phyloP scores from a whole-genome alignment of 2,888 invertebrate genomes.

The Noctua janthina region DNA sequence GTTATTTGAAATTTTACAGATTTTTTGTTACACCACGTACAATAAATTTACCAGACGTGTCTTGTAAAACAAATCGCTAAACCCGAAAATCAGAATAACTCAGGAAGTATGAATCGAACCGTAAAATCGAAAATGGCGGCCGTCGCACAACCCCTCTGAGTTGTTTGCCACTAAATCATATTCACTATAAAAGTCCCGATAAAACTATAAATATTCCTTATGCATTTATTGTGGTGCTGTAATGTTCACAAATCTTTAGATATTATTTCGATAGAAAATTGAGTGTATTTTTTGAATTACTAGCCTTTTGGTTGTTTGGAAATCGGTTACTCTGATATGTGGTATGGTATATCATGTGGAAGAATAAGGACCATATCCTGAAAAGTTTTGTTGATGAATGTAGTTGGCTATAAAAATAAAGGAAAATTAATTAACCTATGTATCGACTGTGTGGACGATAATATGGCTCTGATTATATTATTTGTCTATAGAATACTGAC shows the following conservation, averaged over 20 bases:
- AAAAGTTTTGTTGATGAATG: neutral
- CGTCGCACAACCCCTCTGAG: constrained; percentile 77
- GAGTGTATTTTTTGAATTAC: neutral
- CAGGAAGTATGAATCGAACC: constrained; percentile 78
- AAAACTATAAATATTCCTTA: constrained; percentile 87
- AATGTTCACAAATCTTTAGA: constrained; percentile 79
- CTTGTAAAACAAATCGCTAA: constrained; percentile 46
- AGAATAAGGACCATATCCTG: neutral
- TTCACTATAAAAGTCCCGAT: constrained; percentile 86
- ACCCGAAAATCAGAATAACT: constrained; percentile 73
- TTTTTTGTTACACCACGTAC: neutral
- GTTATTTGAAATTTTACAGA: neutral
- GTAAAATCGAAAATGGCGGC: constrained; percentile 87
- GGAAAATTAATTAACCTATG: neutral
- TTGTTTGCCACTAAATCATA: constrained; percentile 86
- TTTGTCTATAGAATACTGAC: no score
- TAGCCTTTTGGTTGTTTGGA: neutral
- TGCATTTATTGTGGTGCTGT: constrained; percentile 82
- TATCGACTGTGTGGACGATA: neutral
- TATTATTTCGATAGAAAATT: constrained; percentile 31
- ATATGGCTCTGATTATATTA: no score
- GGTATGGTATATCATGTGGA: neutral
- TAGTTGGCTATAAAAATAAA: neutral
- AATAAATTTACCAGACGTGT: constrained; percentile 35
- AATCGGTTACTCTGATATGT: neutral